Base-by-base conservation (phyloP, 2,888 invertebrate genomes). In the Dione vanillae region DNA sequence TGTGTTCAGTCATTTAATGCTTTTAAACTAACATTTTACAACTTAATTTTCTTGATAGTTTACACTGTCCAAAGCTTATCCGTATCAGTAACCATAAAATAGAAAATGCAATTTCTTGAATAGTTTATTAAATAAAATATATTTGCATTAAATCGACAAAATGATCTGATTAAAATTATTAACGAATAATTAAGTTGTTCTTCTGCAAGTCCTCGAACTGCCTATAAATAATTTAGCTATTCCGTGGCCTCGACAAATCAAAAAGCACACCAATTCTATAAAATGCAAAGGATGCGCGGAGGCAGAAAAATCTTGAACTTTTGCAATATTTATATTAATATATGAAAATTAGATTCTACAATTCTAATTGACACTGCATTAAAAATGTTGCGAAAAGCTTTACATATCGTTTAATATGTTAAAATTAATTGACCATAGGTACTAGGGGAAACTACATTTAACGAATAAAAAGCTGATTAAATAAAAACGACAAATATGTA, bases 291-390 rank as follows among this genome's bases (percentile, higher is more conserved):
- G 14, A 52, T 27, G 27, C 8, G 52, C 7, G 27, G n/a, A 27
- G 14, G 2, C 20, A 52, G 14, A 14, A 52, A 54, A 52, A 2
- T 54, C n/a, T 54, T 40, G 10, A 35, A 20, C 14, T 49, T 43
- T 41, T 47, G 11, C 27, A 7, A 27, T 37, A 16, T 64, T 40
- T 20, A 16, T 64, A 49, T 19, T 49, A 47, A 47, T 37, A 19
- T 51, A 64, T 64, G 47, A 51, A 64, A 64, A 64, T n/a, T 14
- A 37, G 6, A 47, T 37, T 69, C 19, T 10, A 37, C 47, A 67
- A 61, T 54, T 61, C 66, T 58, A 58, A 69, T 64, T 72, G 62
- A 64, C 51, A 51, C 49, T 35, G n/a, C 51, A 59, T 35, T 49
- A n/a, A 27, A 12, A 16, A 54, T 9, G 54, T n/a, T 54, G n/a